Base-by-base conservation (phyloP, 2,797 vertebrate genomes). In the Diceros bicornis region DNA sequence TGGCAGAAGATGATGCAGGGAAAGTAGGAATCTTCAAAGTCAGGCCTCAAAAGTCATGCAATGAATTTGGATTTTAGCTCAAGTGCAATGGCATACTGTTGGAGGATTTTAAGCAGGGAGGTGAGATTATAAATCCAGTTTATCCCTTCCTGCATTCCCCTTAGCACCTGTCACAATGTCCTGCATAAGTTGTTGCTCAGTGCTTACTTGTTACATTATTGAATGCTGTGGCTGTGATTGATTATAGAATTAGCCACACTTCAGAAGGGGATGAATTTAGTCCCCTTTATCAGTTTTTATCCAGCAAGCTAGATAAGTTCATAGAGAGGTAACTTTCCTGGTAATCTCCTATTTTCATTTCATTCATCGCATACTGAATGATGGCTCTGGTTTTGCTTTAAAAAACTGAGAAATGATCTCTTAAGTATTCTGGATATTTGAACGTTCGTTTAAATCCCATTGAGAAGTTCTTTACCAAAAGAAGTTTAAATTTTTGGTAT, bases 231-330 rank as follows among this genome's bases (percentile, higher is more conserved):
- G 37, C 89, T 93, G 34, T 92, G 89, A 96, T 78, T 89, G 83
- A 93, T 92, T 91, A 55, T 32, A 81, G 89, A 96, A 91, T 92
- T 92, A 95, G 44, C 90, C 71, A 81, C 66, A 52, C 55, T 69
- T 96, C 61, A 81, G 55, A 61, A 87, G 55, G 27, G 83, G 20
- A 82, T 90, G 66, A 61, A 50, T 92, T 86, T 88, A 92, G 87
- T 90, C 32, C 2, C 87, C 83, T 84, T 83, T 89, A 94, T 92
- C 87, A 55, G n/a, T 34, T 96, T 96, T 92, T 85, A 94, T 96
- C 61, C 62, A 78, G 75, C 37, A 90, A 95, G 61, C 71, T 82
- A 82, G 88, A 61, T 92, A 88, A 81, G 18, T 94, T 77, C 79
- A n/a, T 93, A 61, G 91, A 90, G 95, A 96, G 59, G 34, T 64